Conservation (phyloP, 2,113 vertebrate species). For the Egretta garzetta region DNA sequence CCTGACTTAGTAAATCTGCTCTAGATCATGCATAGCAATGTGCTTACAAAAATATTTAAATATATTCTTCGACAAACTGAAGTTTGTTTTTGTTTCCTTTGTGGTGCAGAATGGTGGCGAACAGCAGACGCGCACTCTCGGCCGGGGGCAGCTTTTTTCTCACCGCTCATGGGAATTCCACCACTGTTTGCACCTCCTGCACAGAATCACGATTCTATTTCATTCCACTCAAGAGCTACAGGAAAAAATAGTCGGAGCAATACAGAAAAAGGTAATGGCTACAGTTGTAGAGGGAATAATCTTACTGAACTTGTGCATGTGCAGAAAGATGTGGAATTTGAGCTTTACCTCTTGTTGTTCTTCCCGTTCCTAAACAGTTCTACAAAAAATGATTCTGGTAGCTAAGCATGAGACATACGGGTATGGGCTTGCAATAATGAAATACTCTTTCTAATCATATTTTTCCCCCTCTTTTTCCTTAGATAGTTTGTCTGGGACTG, state of each 20-base stretch:
- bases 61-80: background rate
- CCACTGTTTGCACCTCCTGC: conserved; percentile 83
- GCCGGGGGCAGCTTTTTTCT: conserved; percentile 84
- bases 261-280: conserved; percentile 86
- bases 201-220: conserved; percentile 80
- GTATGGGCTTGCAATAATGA: background rate
- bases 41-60: background rate
- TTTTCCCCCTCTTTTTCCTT: background rate
- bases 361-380: background rate
- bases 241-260: conserved; percentile 84
- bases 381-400: background rate
- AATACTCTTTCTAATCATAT: background rate
- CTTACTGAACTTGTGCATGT: rapidly evolving
- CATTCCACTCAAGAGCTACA: conserved; percentile 79
- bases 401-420: background rate
- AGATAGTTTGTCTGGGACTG: background rate
- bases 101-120: conserved; percentile 88
- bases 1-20: background rate
- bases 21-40: background rate
- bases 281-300: background rate
- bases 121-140: conserved; percentile 79
- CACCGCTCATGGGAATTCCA: conserved; percentile 86
- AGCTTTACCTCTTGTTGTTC: background rate
- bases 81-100: conserved; percentile 36
- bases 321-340: background rate